Base-by-base conservation (phyloP, 2,888 invertebrate genomes). In the Cyclophora punctaria region DNA sequence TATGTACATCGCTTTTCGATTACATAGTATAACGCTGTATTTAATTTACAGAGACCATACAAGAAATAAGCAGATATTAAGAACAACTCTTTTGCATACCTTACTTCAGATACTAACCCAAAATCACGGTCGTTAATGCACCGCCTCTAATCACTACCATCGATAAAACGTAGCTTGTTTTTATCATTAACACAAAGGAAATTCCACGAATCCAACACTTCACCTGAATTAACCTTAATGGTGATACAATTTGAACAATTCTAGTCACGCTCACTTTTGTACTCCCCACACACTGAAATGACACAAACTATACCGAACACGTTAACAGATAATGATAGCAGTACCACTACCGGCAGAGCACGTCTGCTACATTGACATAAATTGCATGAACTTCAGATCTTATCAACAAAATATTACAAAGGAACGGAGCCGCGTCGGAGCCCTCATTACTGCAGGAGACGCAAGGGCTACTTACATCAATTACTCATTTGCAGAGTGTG, bases 51-150 rank as follows among this genome's bases (percentile, higher is more conserved):
- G 44, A 20, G 44, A 44, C 44, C 34, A 44, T 37, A 47, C 52
- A 60, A 64, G 80, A 83, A 86, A 78, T 52, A 60, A 64, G 80
- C 84, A 86, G 79, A 81, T 81, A 71, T 80, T 75, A 81, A 73
- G 63, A 78, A 74, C 69, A 63, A 66, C 66, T 71, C 69, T 79
- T 69, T 71, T 80, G 84, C 83, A 75, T 73, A 78, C 64, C 72
- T 75, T 80, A 83, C 78, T 83, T 83, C 73, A 78, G 74, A 71
- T 73, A 81, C 70, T 74, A 75, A 80, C 71, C 83, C 76, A 67
- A 78, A 75, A 78, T 76, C 87, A 87, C 87, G 82, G 84, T 83
- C 77, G 77, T 72, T 78, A 83, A 73, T 80, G 87, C 87, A 88
- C 87, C 75, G 83, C 83, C 81, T 80, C 74, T 69, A 66, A 73